Evolutionary conservation across 2,888 invertebrate genomes (phyloP).

Genomic region (Herminia tarsipennalis): DNA sequence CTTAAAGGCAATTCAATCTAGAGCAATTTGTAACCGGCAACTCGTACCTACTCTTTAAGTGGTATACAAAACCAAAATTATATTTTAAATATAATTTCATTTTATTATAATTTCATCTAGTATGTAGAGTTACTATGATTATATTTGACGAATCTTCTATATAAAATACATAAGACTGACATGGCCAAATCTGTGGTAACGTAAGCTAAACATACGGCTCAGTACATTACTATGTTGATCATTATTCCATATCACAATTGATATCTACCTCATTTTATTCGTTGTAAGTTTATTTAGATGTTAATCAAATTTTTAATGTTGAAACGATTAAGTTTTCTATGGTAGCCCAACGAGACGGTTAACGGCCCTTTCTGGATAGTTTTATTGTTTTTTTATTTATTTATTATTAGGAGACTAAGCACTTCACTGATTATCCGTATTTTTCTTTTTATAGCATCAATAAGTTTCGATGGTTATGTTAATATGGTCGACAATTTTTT

Average conservation of each 20-base stretch:
- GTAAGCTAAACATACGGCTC: constrained; percentile 36
- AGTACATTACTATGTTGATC: constrained; percentile 49
- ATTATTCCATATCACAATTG: constrained; percentile 82
- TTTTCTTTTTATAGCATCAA: constrained; percentile 6
- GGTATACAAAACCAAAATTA: no score
- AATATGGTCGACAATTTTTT: constrained; percentile 34
- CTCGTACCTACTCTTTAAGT: no score
- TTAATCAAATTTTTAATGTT: constrained; percentile 68
- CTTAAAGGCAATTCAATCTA: no score
- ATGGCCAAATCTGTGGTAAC: constrained; percentile 29
- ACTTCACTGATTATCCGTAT: constrained; percentile 35
- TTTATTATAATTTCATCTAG: constrained; percentile 1
- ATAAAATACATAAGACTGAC: constrained; percentile 23
- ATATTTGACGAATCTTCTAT: constrained; percentile 2
- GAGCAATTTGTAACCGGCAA: no score
- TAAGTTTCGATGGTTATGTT: constrained; percentile 14
- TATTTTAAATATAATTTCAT: no score
- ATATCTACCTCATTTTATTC: constrained; percentile 84
- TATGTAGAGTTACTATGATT: not conserved
- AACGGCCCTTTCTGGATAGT: constrained; percentile 50
- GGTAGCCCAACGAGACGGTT: constrained; percentile 61
- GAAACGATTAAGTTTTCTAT: constrained; percentile 50
- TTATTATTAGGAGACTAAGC: constrained; percentile 55
- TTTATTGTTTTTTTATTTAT: constrained; percentile 55
- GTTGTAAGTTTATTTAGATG: constrained; percentile 77